Percentiles rank a stretch among this genome's conserved stretches.
Conservation (phyloP, 2,888 invertebrate genomes). For the Lasioglossum villosulum region DNA sequence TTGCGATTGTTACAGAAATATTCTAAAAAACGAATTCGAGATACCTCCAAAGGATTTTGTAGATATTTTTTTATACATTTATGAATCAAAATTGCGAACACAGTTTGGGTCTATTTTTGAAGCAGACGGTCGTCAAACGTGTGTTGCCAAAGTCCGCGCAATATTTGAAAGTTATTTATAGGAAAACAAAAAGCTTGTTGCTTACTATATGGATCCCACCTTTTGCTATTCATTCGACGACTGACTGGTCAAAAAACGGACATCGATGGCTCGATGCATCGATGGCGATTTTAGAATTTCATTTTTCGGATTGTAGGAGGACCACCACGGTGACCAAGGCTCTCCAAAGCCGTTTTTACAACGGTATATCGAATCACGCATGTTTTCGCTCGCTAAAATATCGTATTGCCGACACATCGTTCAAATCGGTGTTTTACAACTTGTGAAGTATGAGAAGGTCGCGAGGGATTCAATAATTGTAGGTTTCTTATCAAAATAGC, state of each 20-base stretch:
- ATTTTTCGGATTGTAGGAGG: not conserved
- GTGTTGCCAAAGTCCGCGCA: not conserved
- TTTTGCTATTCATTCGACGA: not conserved
- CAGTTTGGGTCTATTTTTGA: no score
- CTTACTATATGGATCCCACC: not conserved
- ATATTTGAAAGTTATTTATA: not conserved
- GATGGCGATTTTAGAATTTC: not conserved
- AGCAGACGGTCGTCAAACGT: not conserved
- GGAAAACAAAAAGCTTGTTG: not conserved
- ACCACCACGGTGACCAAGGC: not conserved
- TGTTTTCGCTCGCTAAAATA: not conserved
- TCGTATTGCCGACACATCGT: not conserved
- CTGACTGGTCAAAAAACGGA: not conserved
- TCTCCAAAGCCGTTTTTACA: not conserved
- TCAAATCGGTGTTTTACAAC: not conserved
- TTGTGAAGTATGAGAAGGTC: constrained; percentile 16
- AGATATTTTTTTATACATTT: no score
- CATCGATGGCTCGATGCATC: not conserved
- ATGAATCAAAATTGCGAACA: no score
- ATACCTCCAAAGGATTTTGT: not conserved
- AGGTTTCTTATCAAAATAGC: not conserved
- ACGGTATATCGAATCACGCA: not conserved
- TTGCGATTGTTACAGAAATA: no score
- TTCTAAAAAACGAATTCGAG: not conserved
- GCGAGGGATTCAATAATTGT: constrained; percentile 5